Percentiles rank a stretch among this genome's conserved stretches.
phyloP scores from a whole-genome alignment of 1,140 invertebrate species.

The Philopotamus ludificatus region DNA sequence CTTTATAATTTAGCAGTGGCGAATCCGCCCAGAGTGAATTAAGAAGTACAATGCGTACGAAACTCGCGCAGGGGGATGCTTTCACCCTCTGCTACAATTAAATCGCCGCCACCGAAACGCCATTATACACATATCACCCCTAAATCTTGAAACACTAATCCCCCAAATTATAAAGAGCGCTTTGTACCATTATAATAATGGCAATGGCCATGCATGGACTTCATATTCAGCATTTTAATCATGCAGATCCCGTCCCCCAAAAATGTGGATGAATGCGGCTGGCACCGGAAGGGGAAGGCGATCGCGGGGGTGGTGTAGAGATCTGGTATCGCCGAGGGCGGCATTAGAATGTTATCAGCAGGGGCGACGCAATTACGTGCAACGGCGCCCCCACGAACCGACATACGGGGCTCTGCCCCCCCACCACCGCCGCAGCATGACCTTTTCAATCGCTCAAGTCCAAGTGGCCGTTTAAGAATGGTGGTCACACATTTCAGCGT shows the following conservation, averaged over 20 bases:
- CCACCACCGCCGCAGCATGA: neutral
- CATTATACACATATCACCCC: slow-evolving; percentile 3
- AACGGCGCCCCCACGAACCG: slow-evolving; percentile 28
- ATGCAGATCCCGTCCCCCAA: neutral
- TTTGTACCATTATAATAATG: neutral
- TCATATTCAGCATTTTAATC: slow-evolving; percentile 1
- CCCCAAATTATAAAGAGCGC: neutral
- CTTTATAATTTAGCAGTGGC: no score
- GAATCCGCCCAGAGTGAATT: no score
- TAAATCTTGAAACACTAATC: neutral
- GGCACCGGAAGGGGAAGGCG: neutral
- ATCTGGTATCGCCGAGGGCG: slow-evolving; percentile 7
- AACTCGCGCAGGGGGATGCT: no score
- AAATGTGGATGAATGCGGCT: neutral
- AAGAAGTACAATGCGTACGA: no score
- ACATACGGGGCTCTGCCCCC: no score
- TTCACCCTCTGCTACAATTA: slow-evolving; percentile 22
- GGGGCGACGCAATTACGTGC: slow-evolving; percentile 34
- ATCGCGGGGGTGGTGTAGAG: neutral
- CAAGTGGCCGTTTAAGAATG: no score
- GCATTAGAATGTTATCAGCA: slow-evolving; percentile 39
- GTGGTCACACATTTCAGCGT: no score
- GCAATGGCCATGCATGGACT: neutral
- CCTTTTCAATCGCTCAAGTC: neutral
- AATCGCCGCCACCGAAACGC: slow-evolving; percentile 22